Percentiles rank a stretch among this genome's conserved stretches.
These are phyloP conservation scores for Papilio dardanus DNA, from an alignment of 1,140 invertebrate species.

Conservation along the genomic window DNA sequence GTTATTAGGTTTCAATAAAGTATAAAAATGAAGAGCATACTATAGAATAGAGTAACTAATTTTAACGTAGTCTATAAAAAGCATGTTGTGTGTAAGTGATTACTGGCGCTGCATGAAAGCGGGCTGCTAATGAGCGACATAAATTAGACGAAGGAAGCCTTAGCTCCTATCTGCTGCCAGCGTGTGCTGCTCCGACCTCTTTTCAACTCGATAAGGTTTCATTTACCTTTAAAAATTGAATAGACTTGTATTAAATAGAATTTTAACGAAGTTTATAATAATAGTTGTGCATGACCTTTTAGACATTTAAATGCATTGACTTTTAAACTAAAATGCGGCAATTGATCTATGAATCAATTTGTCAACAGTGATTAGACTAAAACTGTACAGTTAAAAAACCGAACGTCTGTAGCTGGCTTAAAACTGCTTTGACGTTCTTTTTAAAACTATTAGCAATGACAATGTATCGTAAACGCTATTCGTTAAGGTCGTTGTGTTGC, in stretches of 20 bases:
- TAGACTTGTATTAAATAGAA: neutral
- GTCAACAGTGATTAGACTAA: no score
- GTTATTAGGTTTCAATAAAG: neutral
- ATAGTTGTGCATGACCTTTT: no score
- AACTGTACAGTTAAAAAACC: no score
- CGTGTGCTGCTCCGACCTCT: neutral
- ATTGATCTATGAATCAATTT: no score
- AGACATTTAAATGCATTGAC: no score
- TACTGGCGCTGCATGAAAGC: slow-evolving; percentile 34
- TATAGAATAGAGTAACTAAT: neutral
- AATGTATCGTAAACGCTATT: neutral
- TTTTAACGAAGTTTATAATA: neutral
- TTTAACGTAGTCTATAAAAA: slow-evolving; percentile 10
- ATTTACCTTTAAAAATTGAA: neutral
- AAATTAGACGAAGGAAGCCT: slow-evolving; percentile 33
- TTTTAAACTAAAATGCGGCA: neutral
- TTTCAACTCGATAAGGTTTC: neutral
- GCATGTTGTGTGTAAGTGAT: slow-evolving; percentile 29
- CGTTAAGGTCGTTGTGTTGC: neutral
- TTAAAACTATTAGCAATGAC: neutral
- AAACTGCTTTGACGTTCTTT: no score
- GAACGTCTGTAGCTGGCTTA: no score
- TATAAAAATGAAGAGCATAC: neutral
- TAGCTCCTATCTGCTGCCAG: slow-evolving; percentile 22
- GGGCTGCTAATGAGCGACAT: slow-evolving; percentile 37